Base-by-base conservation (phyloP, 2,797 vertebrate species). In the Craterocephalus amniculus region DNA sequence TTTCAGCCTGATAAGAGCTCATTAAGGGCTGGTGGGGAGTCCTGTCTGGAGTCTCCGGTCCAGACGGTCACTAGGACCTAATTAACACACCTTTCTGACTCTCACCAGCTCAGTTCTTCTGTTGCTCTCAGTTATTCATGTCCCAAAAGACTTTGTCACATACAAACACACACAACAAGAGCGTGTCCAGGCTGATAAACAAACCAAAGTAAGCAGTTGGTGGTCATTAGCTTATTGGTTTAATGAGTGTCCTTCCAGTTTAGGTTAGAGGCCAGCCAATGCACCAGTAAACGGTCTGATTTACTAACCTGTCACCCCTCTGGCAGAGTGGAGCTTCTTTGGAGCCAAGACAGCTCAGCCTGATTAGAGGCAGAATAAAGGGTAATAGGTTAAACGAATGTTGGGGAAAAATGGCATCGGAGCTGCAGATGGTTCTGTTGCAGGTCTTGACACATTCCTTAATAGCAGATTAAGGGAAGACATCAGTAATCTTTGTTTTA, bases 41-140 rank as follows among this genome's bases (percentile, higher is more conserved):
- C 75, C 76, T 54, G 68, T 84, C 80, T 70, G 64, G 72, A 79
- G 73, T 72, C 59, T 70, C 70, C 35, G 65, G 58, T 74, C 77
- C 80, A 86, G 76, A 83, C 74, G 43, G 77, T 84, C 79, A 63
- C 67, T 79, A 72, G 54, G 57, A 81, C 69, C 81, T 77, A 85
- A 88, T 84, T 87, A 89, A 86, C 68, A 64, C 87, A 84, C 70
- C 81, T 85, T 60, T 65, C 49, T 67, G 69, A 79, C 68, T 67
- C 52, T 48, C 63, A 18, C 64, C 20, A 13, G 54, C 75, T 67
- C 73, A 7, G 26, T 69, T 48, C 26, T 60, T 78, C 35, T 11
- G 32, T 57, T 6, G 12, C 70, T 67, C 43, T 60, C 64, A 0
- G 18, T 58, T 58, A 29, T 60, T 58, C 1, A 5, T 0, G 0